Evolutionary conservation across 92 coral and sea anemone species (phyloP).

Genomic region (Plumapathes pennacea): DNA sequence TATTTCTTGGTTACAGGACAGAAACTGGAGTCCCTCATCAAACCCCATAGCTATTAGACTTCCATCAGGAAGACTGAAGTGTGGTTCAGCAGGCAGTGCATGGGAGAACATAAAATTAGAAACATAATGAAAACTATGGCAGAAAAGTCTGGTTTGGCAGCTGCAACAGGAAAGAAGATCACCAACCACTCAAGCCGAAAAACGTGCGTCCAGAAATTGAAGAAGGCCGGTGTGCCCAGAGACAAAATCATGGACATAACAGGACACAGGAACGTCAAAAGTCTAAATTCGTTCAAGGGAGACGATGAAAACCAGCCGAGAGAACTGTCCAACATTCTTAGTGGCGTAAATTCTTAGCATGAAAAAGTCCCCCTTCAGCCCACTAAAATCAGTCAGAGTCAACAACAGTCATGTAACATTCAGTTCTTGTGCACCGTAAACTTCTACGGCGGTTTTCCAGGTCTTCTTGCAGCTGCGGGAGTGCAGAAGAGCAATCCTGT

Average conservation of each 20-base stretch:
- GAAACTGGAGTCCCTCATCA: slow-evolving; percentile 2
- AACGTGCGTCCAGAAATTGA: slow-evolving; percentile 17
- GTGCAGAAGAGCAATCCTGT: too few species aligned
- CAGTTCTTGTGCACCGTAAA: slow-evolving; percentile 13
- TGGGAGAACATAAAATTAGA: slow-evolving; percentile 18
- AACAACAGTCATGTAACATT: too few species aligned
- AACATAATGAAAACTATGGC: slow-evolving; percentile 11
- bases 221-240: slow-evolving; percentile 22
- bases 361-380: not conserved
- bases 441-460: slow-evolving; percentile 11
- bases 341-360: not conserved
- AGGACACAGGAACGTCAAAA: slow-evolving; percentile 19
- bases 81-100: slow-evolving; percentile 12
- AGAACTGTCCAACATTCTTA: not conserved
- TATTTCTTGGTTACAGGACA: too few species aligned
- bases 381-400: too few species aligned
- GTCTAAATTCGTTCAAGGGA: slow-evolving; percentile 20
- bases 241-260: slow-evolving; percentile 25
- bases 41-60: slow-evolving; percentile 1
- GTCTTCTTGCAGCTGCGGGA: too few species aligned
- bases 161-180: not conserved
- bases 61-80: slow-evolving; percentile 6
- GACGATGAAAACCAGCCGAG: slow-evolving; percentile 4
- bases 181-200: slow-evolving; percentile 10
- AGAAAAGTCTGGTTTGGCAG: not conserved